Evolutionary conservation across 2,888 invertebrate species (phyloP).

Genomic region (Drosophila subquinaria): DNA sequence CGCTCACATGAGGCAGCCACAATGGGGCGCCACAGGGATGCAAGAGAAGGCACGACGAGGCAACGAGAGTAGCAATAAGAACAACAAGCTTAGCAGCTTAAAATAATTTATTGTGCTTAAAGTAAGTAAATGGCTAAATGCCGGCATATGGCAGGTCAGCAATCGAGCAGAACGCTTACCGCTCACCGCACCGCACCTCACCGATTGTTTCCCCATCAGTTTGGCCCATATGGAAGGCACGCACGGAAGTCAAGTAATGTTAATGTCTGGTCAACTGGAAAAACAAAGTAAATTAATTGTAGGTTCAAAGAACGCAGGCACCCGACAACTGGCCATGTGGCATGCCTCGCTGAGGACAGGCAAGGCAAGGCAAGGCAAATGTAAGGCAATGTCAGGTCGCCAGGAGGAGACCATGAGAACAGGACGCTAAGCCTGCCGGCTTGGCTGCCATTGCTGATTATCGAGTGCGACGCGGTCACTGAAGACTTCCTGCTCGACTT

Average conservation of each 20-base stretch:
- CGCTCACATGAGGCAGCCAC: conserved; percentile 23
- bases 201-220: neutral
- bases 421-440: conserved; percentile 39
- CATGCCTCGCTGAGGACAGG: conserved; percentile 2
- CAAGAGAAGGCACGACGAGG: conserved; percentile 9
- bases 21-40: conserved; percentile 9
- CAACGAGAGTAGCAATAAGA: conserved; percentile 36
- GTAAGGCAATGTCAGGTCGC: conserved; percentile 25
- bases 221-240: conserved; percentile 48
- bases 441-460: conserved; percentile 70
- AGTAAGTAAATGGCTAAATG: conserved; percentile 77
- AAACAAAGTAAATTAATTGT: conserved; percentile 84
- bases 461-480: conserved; percentile 81
- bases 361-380: conserved; percentile 11
- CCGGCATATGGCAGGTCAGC: conserved; percentile 80
- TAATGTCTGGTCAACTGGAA: conserved; percentile 83
- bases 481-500: conserved; percentile 76
- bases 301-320: conserved; percentile 74
- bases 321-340: conserved; percentile 27
- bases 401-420: too few species aligned
- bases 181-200: neutral
- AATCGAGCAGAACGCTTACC: conserved; percentile 56
- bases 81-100: conserved; percentile 73
- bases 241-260: conserved; percentile 81
- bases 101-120: conserved; percentile 82